These are phyloP conservation scores for Drosophila meridiana DNA, from an alignment of 2,888 invertebrate species.

Conservation along the genomic window DNA sequence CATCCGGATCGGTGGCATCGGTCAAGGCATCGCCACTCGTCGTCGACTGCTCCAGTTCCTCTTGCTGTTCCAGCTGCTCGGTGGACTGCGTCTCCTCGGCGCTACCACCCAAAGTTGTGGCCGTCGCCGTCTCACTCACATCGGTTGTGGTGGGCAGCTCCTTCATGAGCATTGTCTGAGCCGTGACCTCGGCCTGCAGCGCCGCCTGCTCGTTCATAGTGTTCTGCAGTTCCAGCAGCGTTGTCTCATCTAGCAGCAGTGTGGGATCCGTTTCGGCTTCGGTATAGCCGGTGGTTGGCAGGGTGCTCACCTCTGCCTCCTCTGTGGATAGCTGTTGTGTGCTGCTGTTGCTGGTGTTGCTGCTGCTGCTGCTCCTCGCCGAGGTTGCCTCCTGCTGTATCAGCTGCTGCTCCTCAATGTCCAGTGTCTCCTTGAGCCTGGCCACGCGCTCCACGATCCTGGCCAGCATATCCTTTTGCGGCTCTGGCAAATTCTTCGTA, in stretches of 20 bases:
- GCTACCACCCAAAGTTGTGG: slow-evolving; percentile 26
- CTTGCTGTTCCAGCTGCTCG: slow-evolving; percentile 27
- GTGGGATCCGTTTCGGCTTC: slow-evolving; percentile 82
- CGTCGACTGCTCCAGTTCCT: slow-evolving; percentile 54
- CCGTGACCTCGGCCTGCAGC: slow-evolving; percentile 73
- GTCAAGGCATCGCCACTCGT: slow-evolving; percentile 71
- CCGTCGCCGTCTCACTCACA: slow-evolving; percentile 29
- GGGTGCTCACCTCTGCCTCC: slow-evolving; percentile 55
- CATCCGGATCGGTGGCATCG: slow-evolving; percentile 80
- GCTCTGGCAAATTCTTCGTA: slow-evolving; percentile 84
- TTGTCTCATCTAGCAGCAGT: slow-evolving; percentile 80
- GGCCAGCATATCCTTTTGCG: slow-evolving; percentile 84
- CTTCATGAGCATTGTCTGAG: slow-evolving; percentile 69
- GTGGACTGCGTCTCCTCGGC: slow-evolving; percentile 20
- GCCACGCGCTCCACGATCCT: slow-evolving; percentile 85
- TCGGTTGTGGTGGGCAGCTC: slow-evolving; percentile 79
- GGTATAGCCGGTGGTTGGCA: slow-evolving; percentile 52
- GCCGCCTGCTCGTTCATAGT: slow-evolving; percentile 82
- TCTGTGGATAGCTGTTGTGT: slow-evolving; percentile 17
- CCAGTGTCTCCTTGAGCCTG: slow-evolving; percentile 83
- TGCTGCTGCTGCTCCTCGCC: slow-evolving; percentile 47
- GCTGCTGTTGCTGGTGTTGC: slow-evolving; percentile 22
- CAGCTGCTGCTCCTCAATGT: slow-evolving; percentile 77
- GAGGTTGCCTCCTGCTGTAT: slow-evolving; percentile 56
- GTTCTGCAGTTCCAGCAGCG: slow-evolving; percentile 77